Evolutionary conservation across 2,113 vertebrate genomes (phyloP).

Genomic region (Sinocyclocheilus grahami): DNA sequence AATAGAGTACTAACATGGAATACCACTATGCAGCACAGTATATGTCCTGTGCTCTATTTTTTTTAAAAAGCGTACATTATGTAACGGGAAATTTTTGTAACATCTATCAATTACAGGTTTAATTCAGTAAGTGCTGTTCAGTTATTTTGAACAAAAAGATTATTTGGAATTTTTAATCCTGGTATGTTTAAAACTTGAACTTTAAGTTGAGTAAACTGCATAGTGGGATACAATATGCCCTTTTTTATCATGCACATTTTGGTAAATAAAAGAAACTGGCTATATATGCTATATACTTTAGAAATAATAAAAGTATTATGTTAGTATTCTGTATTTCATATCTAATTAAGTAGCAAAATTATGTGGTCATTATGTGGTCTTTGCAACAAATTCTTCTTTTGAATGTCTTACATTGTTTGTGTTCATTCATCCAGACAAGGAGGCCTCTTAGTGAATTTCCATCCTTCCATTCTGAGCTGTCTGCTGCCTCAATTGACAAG

Average conservation of each 20-base stretch:
- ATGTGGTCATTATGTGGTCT: neutral
- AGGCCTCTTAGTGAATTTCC: slow-evolving; percentile 97
- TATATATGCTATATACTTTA: neutral
- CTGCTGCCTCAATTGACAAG: slow-evolving; percentile 98
- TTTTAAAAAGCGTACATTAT: no score
- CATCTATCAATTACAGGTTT: no score
- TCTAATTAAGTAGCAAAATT: neutral
- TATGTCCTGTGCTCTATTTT: no score
- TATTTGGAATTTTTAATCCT: neutral
- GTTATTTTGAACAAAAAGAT: no score
- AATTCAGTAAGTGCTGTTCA: no score
- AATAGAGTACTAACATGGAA: no score
- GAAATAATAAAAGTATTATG: neutral
- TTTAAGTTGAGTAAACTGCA: no score
- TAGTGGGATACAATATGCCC: no score
- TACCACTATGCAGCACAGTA: no score
- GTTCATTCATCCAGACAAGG: slow-evolving; percentile 87
- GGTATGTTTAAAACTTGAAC: neutral
- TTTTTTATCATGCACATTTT: no score
- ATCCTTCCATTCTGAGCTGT: slow-evolving; percentile 98
- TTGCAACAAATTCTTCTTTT: neutral
- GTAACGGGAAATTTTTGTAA: no score
- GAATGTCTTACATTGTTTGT: neutral
- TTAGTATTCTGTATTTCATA: neutral
- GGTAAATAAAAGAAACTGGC: neutral